phyloP scores from a whole-genome alignment of 1,140 invertebrate species.

The Drosophila pachea region DNA sequence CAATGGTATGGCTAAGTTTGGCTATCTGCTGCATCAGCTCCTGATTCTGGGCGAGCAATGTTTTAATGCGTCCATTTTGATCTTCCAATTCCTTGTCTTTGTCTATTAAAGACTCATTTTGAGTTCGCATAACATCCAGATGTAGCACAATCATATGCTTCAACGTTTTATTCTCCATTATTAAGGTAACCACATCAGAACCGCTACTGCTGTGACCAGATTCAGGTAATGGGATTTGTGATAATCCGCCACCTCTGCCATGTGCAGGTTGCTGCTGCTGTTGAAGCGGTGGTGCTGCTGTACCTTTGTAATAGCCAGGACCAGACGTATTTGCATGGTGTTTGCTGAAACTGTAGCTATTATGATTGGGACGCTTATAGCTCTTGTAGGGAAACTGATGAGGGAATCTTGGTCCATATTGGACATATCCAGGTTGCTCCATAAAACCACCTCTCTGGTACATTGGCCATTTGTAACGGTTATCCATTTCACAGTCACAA shows the following conservation, averaged over 20 bases:
- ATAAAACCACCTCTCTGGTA: conserved; percentile 25
- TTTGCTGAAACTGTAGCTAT: conserved; percentile 22
- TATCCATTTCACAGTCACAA: conserved; percentile 50
- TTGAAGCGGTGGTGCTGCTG: not conserved
- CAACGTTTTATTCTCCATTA: conserved; percentile 64
- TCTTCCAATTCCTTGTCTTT: conserved; percentile 83
- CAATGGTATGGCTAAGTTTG: conserved; percentile 40
- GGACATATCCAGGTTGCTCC: conserved; percentile 14
- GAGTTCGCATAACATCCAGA: conserved; percentile 86
- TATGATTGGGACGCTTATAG: conserved; percentile 35
- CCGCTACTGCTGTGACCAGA: not conserved
- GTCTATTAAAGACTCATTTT: conserved; percentile 84
- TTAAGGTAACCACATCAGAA: conserved; percentile 57
- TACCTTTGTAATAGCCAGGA: conserved; percentile 34
- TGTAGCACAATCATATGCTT: conserved; percentile 83
- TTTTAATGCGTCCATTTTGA: conserved; percentile 36
- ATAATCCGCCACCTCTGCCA: conserved; percentile 2
- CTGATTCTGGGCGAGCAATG: conserved; percentile 47
- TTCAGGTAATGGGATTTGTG: not conserved
- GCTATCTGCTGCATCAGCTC: conserved; percentile 47
- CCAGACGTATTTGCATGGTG: conserved; percentile 2
- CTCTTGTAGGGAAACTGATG: conserved; percentile 26
- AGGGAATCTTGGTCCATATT: not conserved
- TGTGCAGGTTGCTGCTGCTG: conserved; percentile 2
- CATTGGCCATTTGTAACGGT: conserved; percentile 51